Conservation (phyloP, 2,113 vertebrate species). For the Upupa epops region DNA sequence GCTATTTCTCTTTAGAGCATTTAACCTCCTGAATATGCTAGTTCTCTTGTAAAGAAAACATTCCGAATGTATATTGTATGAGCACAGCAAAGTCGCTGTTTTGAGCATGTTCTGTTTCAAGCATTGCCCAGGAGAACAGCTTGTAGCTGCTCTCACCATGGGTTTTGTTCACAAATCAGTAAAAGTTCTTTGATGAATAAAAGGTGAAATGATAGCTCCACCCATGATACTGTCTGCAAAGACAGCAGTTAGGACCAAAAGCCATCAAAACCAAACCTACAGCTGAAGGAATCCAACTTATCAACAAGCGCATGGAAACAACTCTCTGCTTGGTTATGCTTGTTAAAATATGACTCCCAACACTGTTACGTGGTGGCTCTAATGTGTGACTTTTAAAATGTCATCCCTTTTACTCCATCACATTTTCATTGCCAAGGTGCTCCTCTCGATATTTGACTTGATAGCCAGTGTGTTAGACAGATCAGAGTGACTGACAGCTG, state of each 20-base stretch:
- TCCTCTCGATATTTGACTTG: neutral
- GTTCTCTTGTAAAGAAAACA: neutral
- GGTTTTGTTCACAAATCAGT: neutral
- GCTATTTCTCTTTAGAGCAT: neutral
- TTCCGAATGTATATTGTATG: neutral
- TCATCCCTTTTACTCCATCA: neutral
- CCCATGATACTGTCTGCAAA: accelerated
- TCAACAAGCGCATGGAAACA: neutral
- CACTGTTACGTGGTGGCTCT: neutral
- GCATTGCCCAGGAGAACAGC: neutral
- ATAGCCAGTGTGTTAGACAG: neutral
- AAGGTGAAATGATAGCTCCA: neutral
- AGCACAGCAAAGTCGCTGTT: neutral
- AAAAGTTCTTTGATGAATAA: neutral
- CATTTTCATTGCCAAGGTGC: neutral
- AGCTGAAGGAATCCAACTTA: neutral
- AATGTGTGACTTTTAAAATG: neutral
- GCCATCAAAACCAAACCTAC: neutral
- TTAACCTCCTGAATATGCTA: neutral
- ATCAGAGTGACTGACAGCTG: neutral
- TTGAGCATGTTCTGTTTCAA: neutral
- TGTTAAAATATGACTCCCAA: neutral
- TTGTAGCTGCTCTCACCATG: neutral
- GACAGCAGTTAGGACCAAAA: neutral
- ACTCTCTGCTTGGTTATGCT: neutral